A percentile compares a stretch with the other conserved stretches of the same genome.
Evolutionary conservation across 1,140 invertebrate species (phyloP).

Genomic region (Alviniconcha marisindica): DNA sequence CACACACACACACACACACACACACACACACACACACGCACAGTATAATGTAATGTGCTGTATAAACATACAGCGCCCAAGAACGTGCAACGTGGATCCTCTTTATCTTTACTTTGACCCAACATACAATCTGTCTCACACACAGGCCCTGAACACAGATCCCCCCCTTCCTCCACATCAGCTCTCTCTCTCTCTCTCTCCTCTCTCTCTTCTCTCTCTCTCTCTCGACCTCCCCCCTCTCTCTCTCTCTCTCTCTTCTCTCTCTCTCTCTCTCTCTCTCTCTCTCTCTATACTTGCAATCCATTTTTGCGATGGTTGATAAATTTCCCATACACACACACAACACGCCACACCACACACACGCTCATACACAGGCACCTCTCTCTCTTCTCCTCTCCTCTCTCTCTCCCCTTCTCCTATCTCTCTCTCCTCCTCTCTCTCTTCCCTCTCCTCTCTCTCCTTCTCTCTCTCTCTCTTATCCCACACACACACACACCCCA

Average conservation of each 20-base stretch:
- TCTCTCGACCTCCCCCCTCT: neutral
- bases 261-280: neutral
- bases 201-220: neutral
- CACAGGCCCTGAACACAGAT: neutral
- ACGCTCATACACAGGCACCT: neutral
- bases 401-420: neutral
- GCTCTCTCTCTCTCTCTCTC: neutral
- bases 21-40: slow-evolving; percentile 17
- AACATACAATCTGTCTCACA: neutral
- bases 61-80: neutral
- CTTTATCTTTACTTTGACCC: no score
- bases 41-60: no score
- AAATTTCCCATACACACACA: no score
- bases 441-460: no score
- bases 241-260: neutral
- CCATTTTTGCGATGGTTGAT: neutral
- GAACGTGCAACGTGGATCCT: neutral
- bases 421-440: no score
- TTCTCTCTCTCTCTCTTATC: no score
- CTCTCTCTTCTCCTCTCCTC: neutral
- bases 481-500: no score
- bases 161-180: no score
- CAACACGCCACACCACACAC: no score
- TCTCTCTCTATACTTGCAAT: neutral
- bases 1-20: slow-evolving; percentile 17